phyloP scores from a whole-genome alignment of 35 echinoderm and acorn worm genomes.

The Heliocidaris erythrogramma region DNA sequence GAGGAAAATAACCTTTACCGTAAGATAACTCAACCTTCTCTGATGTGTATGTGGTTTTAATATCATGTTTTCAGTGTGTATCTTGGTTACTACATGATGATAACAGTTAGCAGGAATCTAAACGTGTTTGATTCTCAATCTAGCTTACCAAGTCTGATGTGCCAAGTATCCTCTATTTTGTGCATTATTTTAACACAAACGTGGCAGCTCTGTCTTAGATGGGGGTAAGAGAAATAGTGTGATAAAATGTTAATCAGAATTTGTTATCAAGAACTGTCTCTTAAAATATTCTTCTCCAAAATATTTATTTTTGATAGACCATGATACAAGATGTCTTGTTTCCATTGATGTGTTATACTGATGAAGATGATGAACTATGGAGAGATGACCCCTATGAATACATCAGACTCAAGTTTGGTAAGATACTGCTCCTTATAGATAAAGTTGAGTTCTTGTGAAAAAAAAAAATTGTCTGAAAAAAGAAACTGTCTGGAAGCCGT shows the following conservation, averaged over 20 bases:
- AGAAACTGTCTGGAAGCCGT: no score
- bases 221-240: neutral
- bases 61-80: no score
- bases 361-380: constrained; percentile 95
- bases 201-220: neutral
- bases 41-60: no score
- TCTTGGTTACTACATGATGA: neutral
- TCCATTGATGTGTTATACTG: constrained; percentile 88
- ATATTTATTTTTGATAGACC: constrained; percentile 10
- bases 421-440: neutral
- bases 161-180: neutral
- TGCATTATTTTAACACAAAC: neutral
- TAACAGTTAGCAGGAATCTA: neutral
- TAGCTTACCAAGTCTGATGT: constrained; percentile 3
- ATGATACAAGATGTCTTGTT: constrained; percentile 91
- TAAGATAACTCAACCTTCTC: no score
- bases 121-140: neutral
- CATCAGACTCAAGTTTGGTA: constrained; percentile 95
- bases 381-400: constrained; percentile 96
- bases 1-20: no score
- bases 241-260: no score
- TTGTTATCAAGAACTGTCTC: no score
- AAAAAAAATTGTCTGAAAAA: no score
- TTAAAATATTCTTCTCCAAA: no score
- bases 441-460: no score